Conservation (phyloP, 2,797 vertebrate species). For the Triplophysa bombifrons region DNA sequence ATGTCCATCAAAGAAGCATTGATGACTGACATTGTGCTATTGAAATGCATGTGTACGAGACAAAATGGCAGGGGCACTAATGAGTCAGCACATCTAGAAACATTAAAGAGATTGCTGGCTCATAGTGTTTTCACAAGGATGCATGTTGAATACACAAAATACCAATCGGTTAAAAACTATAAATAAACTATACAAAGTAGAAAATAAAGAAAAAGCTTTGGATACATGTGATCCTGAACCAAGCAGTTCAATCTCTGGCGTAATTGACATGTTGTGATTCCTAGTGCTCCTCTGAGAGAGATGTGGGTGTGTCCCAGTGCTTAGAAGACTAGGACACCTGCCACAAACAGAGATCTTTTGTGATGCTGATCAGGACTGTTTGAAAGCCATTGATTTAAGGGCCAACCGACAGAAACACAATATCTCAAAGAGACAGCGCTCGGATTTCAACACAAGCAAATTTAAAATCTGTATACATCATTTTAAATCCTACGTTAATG, state of each 20-base stretch:
- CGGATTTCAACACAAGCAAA: conserved; percentile 2
- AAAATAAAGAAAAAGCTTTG: not conserved
- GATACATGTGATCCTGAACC: not conserved
- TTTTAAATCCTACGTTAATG: not conserved
- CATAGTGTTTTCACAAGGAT: not conserved
- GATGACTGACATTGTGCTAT: not conserved
- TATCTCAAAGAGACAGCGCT: not conserved
- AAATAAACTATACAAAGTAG: not conserved
- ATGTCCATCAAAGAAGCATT: not conserved
- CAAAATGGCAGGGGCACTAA: conserved; percentile 20
- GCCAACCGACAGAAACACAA: conserved; percentile 6
- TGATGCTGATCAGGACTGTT: conserved; percentile 41
- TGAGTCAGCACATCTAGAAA: conserved; percentile 39
- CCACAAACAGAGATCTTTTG: conserved; percentile 32
- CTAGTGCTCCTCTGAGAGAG: conserved; percentile 19
- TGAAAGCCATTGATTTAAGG: conserved; percentile 38
- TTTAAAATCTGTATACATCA: not conserved
- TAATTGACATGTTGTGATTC: conserved; percentile 45
- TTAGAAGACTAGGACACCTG: conserved; percentile 34
- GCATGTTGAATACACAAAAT: conserved; percentile 1
- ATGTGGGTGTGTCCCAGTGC: conserved; percentile 30
- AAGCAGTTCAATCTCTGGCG: not conserved
- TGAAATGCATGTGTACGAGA: conserved; percentile 1
- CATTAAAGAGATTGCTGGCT: conserved; percentile 56
- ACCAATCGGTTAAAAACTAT: not conserved